Conservation (phyloP, 1,140 invertebrate species). For the Rhynchophorus ferrugineus region DNA sequence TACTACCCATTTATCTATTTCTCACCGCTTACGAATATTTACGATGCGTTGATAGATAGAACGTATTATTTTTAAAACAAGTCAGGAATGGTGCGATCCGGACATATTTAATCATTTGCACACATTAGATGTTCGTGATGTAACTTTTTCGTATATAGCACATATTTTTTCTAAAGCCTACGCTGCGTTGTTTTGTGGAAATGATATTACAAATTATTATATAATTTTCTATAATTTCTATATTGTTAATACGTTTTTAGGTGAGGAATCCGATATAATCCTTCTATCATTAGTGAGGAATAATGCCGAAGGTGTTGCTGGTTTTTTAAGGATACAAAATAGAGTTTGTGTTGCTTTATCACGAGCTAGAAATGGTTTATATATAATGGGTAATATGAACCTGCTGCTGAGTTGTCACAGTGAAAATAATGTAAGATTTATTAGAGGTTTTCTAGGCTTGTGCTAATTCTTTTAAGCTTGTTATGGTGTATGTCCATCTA, state of each 20-base stretch:
- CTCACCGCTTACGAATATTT: no score
- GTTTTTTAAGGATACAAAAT: conserved; percentile 69
- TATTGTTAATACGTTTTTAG: conserved; percentile 78
- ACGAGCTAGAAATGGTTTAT: conserved; percentile 65
- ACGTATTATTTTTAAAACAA: no score
- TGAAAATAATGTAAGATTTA: conserved; percentile 21
- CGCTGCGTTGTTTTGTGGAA: conserved; percentile 38
- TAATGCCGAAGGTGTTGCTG: conserved; percentile 59
- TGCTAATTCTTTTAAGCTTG: no score
- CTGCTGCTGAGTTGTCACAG: conserved; percentile 22
- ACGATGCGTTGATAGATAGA: no score
- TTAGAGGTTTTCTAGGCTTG: no score
- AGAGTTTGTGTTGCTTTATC: conserved; percentile 78
- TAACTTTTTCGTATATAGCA: neutral
- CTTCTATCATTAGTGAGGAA: conserved; percentile 75
- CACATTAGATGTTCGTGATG: neutral
- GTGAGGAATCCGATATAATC: conserved; percentile 79
- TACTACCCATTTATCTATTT: no score
- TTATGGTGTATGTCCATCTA: no score
- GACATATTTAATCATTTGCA: neutral
- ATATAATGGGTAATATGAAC: conserved; percentile 47
- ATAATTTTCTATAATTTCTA: conserved; percentile 40
- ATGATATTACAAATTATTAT: conserved; percentile 42
- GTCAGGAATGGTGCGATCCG: no score
- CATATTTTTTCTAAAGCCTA: neutral